Base-by-base conservation (phyloP, 1,140 invertebrate species). In the Centruroides sculpturatus region DNA sequence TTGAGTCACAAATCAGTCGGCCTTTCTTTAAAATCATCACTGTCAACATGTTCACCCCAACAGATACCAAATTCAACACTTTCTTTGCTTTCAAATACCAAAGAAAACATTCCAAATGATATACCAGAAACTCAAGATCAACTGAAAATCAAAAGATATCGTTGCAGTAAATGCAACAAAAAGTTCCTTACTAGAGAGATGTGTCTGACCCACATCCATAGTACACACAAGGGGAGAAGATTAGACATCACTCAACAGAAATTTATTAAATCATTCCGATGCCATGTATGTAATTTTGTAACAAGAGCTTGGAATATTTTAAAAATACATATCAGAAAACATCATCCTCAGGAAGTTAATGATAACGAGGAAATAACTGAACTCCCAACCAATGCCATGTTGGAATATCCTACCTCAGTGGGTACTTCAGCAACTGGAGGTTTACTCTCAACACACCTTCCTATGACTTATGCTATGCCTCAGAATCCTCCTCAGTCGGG, bases 221-320 rank as follows among this genome's bases (percentile, higher is more conserved):
- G 66, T 47, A 69, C 66, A 56, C 76, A 78, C 68, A 66, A 63
- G 47, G 47, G 56, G 35, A 56, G 63, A 55, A 55, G 59, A 63
- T 41, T 41, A 41, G 41, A 41, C 41, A 41, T 41, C 3, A 41
- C 41, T 41, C 41, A 47, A 34, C 63, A 64, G 53, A 67, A 64
- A 61, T 55, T 58, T 49, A 47, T 66, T 13, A 64, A 59, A 56
- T 62, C 68, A 7, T 71, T 76, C 70, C 82, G 81, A 67, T 85
- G 83, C 68, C 79, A 79, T n/a, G 79, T 82, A 51, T 85, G 83
- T 70, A 80, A 80, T 58, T 83, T 81, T 68, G 78, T 80, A 34
- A 81, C 82, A 23, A 76, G 80, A 47, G 78, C 80, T 59, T 77
- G 82, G 64, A 79, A 78, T 57, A 76, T 80, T 61, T 77, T 85